phyloP scores from a whole-genome alignment of 2,113 vertebrate genomes.

The Pitta sordida region DNA sequence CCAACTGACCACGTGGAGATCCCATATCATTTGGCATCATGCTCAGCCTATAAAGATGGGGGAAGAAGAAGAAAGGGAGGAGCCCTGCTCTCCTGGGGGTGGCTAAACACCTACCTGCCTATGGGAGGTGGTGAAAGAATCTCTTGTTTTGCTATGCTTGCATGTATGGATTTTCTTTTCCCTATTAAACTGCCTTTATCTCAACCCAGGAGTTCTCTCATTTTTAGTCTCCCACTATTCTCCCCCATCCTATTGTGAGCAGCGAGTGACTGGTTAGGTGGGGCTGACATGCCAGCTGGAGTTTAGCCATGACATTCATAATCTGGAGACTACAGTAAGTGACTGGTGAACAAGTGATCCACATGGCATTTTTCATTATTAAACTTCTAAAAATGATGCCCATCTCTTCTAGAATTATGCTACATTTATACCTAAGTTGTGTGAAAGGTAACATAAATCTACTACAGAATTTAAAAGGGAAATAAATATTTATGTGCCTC shows the following conservation, averaged over 20 bases:
- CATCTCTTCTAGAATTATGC: not conserved
- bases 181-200: too few relatives aligned
- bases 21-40: not conserved
- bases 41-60: not conserved
- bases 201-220: not conserved
- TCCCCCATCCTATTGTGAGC: not conserved
- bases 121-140: not conserved
- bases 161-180: accelerated
- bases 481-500: not conserved
- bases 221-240: not conserved
- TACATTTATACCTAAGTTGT: not conserved
- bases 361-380: not conserved
- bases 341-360: not conserved
- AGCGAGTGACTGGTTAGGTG: not conserved
- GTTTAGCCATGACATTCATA: not conserved
- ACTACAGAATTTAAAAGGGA: not conserved
- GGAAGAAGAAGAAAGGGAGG: not conserved
- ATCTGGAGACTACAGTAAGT: not conserved
- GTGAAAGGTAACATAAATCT: not conserved
- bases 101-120: not conserved
- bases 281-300: not conserved
- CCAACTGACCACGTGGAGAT: not conserved
- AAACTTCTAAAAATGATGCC: not conserved
- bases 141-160: not conserved
- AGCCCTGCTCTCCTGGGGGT: not conserved